These are phyloP conservation scores for Lepidonotus clava DNA, from an alignment of 2,888 invertebrate genomes.

Conservation along the genomic window DNA sequence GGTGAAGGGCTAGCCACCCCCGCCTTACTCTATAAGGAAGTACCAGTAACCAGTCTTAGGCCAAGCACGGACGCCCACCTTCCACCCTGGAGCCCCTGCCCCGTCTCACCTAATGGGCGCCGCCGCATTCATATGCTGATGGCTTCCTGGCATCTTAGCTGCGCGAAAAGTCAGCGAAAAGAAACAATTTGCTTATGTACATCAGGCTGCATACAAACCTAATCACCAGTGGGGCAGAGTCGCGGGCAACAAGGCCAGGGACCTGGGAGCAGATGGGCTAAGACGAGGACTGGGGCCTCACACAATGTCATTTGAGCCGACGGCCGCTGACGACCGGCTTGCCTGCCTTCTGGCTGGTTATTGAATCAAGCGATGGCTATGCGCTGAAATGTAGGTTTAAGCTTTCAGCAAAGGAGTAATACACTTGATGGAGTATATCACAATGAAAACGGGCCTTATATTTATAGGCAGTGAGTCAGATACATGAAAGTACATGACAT, in stretches of 20 bases:
- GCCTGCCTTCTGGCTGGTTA: conserved; percentile 18
- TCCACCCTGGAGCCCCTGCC: too few species aligned
- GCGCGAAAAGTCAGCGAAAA: conserved; percentile 28
- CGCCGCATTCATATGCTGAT: conserved; percentile 44
- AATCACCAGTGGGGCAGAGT: background rate
- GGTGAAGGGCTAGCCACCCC: too few species aligned
- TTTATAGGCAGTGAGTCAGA: too few species aligned
- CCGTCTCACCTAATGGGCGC: background rate
- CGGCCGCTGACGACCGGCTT: conserved; percentile 29
- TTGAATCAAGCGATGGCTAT: conserved; percentile 30
- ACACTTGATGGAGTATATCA: too few species aligned
- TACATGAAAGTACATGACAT: too few species aligned
- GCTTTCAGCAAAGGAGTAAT: background rate
- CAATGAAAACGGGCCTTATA: too few species aligned
- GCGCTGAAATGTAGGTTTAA: conserved; percentile 18
- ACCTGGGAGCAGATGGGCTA: background rate
- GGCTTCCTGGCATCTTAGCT: background rate
- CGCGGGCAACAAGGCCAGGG: background rate
- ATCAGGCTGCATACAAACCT: conserved; percentile 3
- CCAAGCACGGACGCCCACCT: too few species aligned
- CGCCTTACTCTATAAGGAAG: too few species aligned
- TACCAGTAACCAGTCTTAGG: too few species aligned
- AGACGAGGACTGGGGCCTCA: background rate
- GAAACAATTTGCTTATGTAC: conserved; percentile 44
- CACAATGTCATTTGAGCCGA: conserved; percentile 30